Base-by-base conservation (phyloP, 2,797 vertebrate species). In the Malacoraja senta region DNA sequence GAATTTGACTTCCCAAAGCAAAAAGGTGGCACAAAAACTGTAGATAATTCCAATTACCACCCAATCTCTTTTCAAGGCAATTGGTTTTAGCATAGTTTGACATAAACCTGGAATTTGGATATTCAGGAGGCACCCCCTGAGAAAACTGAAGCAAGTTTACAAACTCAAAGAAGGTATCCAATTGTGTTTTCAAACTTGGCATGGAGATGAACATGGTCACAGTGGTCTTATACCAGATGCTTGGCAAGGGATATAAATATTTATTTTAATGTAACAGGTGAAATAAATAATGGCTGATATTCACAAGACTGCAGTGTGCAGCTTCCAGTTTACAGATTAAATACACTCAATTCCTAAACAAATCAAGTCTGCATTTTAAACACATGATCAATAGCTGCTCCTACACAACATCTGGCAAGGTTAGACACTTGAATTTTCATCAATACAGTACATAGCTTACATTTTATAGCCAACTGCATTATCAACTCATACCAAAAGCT, bases 361-460 rank as follows among this genome's bases (percentile, higher is more conserved):
- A 95, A 96, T 95, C 94, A 93, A 95, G 95, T 96, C 93, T 96
- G 95, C 95, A 95, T 96, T 44, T 68, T 53, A 53, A 92, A 53
- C 76, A 96, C 96, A 96, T 94, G 93, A 95, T 95, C 68, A 92
- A 26, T 38, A 92, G 90, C 90, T 92, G 90, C 6, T 44, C 38
- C n/a, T 12, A 74, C 72, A 71, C 35, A 91, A 91, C 12, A 53
- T 71, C 90, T 58, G 71, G 71, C 1, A 92, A 95, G 94, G 95
- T 94, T 95, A 96, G 95, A 96, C 96, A 96, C 95, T 94, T 95
- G 94, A 94, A 94, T 95, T 95, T 95, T 95, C 96, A 96, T 94
- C 95, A 96, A 96, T 96, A 97, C 97, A 90, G 94, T 96, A 96
- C 96, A 96, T 96, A 76, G 95, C 94, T 93, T 95, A 96, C 94